A percentile compares a stretch with the other conserved stretches of the same genome.
phyloP scores from a whole-genome alignment of 2,888 invertebrate genomes.

The Slavum lentiscoides region DNA sequence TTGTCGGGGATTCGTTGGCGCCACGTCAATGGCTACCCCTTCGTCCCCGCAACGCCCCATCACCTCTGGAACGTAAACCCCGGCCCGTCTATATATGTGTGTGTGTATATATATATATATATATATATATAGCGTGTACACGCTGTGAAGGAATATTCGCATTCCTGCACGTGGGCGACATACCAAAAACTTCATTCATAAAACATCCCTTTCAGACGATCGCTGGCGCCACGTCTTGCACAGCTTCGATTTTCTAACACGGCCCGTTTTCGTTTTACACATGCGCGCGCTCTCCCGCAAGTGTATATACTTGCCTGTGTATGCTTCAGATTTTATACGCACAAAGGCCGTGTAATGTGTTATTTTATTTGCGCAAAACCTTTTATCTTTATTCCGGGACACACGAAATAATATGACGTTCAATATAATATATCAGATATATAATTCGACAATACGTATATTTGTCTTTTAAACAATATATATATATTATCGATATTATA shows the following conservation, averaged over 20 bases:
- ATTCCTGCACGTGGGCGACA: constrained; percentile 52
- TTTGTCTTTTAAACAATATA: too few relatives aligned
- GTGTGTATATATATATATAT: background rate
- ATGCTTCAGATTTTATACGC: constrained; percentile 33
- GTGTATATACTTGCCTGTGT: background rate
- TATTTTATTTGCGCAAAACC: background rate
- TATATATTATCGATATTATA: too few relatives aligned
- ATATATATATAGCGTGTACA: background rate
- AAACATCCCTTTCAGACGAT: constrained; percentile 50
- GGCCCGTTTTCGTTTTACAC: constrained; percentile 19
- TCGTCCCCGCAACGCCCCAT: constrained; percentile 11
- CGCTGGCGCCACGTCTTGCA: constrained; percentile 47
- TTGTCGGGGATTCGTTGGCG: constrained; percentile 51
- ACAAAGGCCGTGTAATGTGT: constrained; percentile 24
- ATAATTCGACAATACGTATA: background rate
- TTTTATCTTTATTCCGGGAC: constrained; percentile 12
- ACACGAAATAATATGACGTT: background rate
- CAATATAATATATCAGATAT: background rate
- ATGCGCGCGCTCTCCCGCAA: background rate
- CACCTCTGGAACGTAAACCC: constrained; percentile 37
- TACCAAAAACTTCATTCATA: constrained; percentile 53
- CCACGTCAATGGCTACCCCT: constrained; percentile 51
- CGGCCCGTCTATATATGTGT: background rate
- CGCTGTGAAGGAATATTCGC: constrained; percentile 48
- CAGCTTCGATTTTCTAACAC: constrained; percentile 50